Evolutionary conservation across 2,797 vertebrate genomes (phyloP), one percentile per base, ranked within the genome.

Genomic region (Buceros bicornis): DNA sequence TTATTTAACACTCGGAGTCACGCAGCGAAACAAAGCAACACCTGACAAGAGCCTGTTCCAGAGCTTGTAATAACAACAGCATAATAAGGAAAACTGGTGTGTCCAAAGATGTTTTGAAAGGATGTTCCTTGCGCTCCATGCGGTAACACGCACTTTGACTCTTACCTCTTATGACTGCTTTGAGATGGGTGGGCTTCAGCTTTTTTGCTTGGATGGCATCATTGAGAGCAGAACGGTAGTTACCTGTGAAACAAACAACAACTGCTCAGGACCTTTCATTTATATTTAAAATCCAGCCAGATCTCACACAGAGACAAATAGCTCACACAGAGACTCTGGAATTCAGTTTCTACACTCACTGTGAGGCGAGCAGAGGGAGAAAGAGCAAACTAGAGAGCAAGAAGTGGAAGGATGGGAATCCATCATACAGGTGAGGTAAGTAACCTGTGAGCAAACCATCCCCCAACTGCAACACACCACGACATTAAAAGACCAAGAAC

Each of bases 101-200:
- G 2, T 10, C 26, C 14, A 48, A 42, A 57, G 25, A 17, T 7
- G 45, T 42, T 70, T 37, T 37, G 47, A 40, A 66, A 74, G 1
- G 1, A 64, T 7, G 31, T 8, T 37, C 47, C n/a, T 14, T 13
- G 15, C 0, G 3, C 56, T 35, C 53, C 40, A 4, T 0, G 12
- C 4, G 6, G 47, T 10, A 61, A 42, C 25, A 16, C 0, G 0
- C 22, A 9, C 42, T 67, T 80, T 16, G 65, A 50, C 11, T 82
- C 93, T 97, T 80, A 99, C 99, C 99, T 98, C 99, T 98, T 58
- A 99, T 71, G 76, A 99, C 94, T 22, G 99, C 99, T 98, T 99
- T 99, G 69, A 99, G 97, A 62, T 99, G 99, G 81, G 98, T 97
- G 48, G 99, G 99, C 95, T 98, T 99, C 24, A 99, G 95, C 96